Base-by-base conservation (phyloP, 2,113 vertebrate species). In the Xenopus laevis region DNA sequence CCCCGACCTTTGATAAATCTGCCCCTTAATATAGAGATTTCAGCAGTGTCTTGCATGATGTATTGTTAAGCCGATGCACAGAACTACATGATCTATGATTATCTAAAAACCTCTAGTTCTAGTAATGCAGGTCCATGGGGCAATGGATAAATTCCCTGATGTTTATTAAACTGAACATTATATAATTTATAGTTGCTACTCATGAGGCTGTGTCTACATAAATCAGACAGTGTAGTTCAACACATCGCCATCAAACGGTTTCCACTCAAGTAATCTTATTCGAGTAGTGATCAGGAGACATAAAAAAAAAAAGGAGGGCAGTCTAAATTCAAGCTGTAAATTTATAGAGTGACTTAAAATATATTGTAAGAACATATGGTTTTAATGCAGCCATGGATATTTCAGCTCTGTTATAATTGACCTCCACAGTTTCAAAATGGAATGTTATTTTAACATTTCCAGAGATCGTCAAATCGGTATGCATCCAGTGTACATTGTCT, bases 291-390 rank as follows among this genome's bases (percentile, higher is more conserved):
- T 17, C 15, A 17, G 15, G 50, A 52, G 17, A 20, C n/a, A 57
- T 58, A 69, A 44, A 63, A 13, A 63, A 27, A 27, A 27, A 27
- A 27, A 4, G n/a, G 4, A 18, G 27, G 27, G 10, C 46, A 47
- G 52, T 11, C 15, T 40, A 10, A 13, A 12, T 40, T 13, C 53
- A 47, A 13, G n/a, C 30, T 40, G 53, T 57, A 57, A 58, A 74
- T 20, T 18, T 66, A 66, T n/a, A 30, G 21, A 58, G 20, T 65
- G 20, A 66, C 58, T 66, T 0, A 47, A 52, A 46, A 45, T 17
- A 73, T 65, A 58, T 15, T 45, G 40, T 66, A 20, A 46, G 62
- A 30, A 74, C 72, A 74, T 60, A 23, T 60, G 72, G 30, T 74
- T 60, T 67, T 40, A 66, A 59, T 66, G 52, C 6, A 58, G 20